Evolutionary conservation across 2,113 vertebrate species (phyloP).

Genomic region (Oceanodroma tethys): DNA sequence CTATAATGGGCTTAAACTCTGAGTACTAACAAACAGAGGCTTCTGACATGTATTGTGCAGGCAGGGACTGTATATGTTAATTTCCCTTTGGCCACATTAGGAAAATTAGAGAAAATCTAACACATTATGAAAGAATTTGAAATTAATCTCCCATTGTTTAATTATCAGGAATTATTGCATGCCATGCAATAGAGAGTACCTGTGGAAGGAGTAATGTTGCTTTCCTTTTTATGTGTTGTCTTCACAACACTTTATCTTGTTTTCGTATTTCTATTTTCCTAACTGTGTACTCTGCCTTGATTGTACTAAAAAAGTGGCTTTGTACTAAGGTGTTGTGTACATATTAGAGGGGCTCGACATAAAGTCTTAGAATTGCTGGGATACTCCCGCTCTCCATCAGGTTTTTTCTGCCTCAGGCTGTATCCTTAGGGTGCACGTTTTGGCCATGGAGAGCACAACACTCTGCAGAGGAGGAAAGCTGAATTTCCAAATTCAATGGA

Average conservation of each 20-base stretch:
- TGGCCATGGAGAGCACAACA: neutral
- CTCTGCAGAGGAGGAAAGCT: neutral
- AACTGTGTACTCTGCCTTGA: neutral
- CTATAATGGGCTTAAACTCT: neutral
- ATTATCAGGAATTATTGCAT: neutral
- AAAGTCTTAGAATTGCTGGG: neutral
- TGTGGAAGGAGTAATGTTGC: neutral
- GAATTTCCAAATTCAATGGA: neutral
- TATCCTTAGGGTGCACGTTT: neutral
- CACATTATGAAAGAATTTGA: neutral
- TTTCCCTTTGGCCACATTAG: neutral
- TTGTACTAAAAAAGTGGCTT: neutral
- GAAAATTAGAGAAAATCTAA: neutral
- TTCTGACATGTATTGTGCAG: neutral
- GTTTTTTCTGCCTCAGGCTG: neutral
- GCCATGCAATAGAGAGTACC: neutral
- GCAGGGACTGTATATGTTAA: neutral
- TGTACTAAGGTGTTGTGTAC: neutral
- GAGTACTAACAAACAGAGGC: neutral
- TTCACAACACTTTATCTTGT: neutral
- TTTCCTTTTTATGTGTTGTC: neutral
- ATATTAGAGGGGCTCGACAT: neutral
- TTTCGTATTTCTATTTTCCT: neutral
- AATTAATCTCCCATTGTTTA: neutral
- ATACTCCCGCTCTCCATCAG: neutral